These are phyloP conservation scores for Palaemon carinicauda DNA, from an alignment of 1,140 invertebrate species.

Conservation along the genomic window DNA sequence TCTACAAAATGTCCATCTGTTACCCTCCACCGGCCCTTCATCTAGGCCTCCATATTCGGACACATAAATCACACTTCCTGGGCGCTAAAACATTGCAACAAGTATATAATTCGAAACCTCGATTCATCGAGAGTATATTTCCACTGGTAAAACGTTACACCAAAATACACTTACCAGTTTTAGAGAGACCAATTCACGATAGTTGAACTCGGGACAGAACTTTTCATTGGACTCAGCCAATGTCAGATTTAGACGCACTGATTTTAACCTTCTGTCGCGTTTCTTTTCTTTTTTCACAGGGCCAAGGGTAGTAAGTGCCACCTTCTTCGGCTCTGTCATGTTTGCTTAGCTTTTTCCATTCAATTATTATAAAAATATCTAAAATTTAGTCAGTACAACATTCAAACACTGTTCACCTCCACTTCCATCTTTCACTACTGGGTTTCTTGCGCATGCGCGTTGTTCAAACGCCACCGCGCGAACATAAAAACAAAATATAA, in stretches of 20 bases:
- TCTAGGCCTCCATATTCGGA: neutral
- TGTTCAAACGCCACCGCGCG: constrained; percentile 43
- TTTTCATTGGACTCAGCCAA: constrained; percentile 52
- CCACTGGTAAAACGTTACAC: neutral
- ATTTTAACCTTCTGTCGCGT: constrained; percentile 37
- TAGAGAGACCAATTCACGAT: constrained; percentile 50
- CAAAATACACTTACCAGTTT: constrained; percentile 31
- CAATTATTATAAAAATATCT: constrained; percentile 36
- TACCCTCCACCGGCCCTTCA: constrained; percentile 25
- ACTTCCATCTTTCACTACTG: constrained; percentile 56
- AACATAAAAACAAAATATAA: constrained; percentile 14
- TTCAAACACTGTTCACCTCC: constrained; percentile 45
- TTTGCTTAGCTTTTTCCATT: constrained; percentile 40
- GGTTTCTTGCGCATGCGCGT: constrained; percentile 25
- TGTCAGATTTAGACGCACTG: constrained; percentile 45
- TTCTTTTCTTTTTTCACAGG: constrained; percentile 47
- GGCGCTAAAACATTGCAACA: neutral
- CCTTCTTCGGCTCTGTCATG: constrained; percentile 50
- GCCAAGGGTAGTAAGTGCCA: constrained; percentile 45
- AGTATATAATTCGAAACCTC: neutral
- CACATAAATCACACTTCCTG: neutral
- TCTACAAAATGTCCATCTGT: constrained; percentile 55
- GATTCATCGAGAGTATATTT: neutral
- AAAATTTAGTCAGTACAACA: constrained; percentile 40
- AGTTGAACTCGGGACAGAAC: constrained; percentile 54